Evolutionary conservation across 2,888 invertebrate genomes (phyloP).

Genomic region (Fragum sueziense): DNA sequence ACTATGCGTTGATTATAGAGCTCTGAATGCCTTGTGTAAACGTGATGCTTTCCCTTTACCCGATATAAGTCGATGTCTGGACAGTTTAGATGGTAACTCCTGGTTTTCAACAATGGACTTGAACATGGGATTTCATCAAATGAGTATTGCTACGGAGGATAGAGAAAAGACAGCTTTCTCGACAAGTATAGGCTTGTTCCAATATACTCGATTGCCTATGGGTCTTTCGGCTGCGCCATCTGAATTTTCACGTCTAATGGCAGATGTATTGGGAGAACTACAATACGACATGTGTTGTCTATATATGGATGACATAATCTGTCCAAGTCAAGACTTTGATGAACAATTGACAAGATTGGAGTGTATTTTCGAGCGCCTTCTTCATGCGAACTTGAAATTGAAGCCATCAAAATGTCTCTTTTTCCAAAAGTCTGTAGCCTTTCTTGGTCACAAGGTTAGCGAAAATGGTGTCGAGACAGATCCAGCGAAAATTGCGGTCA

Average conservation of each 20-base stretch:
- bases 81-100: conserved; percentile 32
- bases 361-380: conserved; percentile 42
- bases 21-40: conserved; percentile 36
- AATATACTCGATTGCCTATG: conserved; percentile 49
- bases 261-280: conserved; percentile 32
- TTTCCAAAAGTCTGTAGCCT: conserved; percentile 36
- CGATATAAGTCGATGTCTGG: conserved; percentile 38
- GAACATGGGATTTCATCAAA: conserved; percentile 50
- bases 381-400: conserved; percentile 46
- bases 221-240: conserved; percentile 45
- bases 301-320: conserved; percentile 50
- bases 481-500: conserved; percentile 39
- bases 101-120: conserved; percentile 49
- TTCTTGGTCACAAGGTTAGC: conserved; percentile 50
- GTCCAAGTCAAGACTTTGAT: conserved; percentile 29
- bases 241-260: conserved; percentile 45
- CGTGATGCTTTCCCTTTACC: conserved; percentile 48
- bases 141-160: conserved; percentile 35
- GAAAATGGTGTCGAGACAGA: conserved; percentile 50
- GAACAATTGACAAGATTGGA: conserved; percentile 36
- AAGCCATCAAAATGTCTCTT: conserved; percentile 57
- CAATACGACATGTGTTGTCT: conserved; percentile 29
- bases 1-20: conserved; percentile 49
- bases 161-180: conserved; percentile 50
- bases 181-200: conserved; percentile 42